Conservation (phyloP, 2,888 invertebrate species). For the Agelastica alni region DNA sequence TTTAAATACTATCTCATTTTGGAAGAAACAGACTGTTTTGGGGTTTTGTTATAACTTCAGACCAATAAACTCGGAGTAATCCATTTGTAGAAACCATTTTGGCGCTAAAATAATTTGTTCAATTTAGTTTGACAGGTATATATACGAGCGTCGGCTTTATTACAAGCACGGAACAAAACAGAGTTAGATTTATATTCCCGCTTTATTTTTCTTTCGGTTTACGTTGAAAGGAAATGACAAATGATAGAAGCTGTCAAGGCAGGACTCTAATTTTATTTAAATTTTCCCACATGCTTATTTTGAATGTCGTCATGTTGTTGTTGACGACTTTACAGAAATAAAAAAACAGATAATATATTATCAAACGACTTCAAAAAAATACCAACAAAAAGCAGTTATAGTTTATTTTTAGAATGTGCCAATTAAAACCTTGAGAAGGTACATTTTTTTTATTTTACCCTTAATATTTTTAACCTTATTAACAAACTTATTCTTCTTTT, state of each 20-base stretch:
- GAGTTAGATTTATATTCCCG: slow-evolving; percentile 13
- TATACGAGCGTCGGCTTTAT: slow-evolving; percentile 16
- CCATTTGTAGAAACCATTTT: slow-evolving; percentile 7
- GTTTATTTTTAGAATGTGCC: too few species aligned
- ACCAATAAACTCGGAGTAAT: slow-evolving; percentile 1
- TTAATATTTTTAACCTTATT: too few species aligned
- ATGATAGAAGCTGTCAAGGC: not conserved
- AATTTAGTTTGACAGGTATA: slow-evolving; percentile 17
- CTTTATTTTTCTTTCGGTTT: not conserved
- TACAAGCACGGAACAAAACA: slow-evolving; percentile 5
- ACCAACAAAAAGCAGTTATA: too few species aligned
- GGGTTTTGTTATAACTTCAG: not conserved
- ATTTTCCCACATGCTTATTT: not conserved
- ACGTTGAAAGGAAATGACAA: not conserved
- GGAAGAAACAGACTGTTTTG: not conserved
- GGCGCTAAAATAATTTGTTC: slow-evolving; percentile 14
- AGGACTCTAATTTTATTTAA: not conserved
- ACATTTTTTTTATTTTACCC: too few species aligned
- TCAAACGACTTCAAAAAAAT: too few species aligned
- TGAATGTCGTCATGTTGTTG: not conserved
- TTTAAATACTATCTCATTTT: not conserved
- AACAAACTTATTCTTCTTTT: too few species aligned
- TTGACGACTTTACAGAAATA: too few species aligned
- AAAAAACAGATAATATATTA: too few species aligned
- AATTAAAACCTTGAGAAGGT: too few species aligned